These are phyloP conservation scores for pig (Sus scrofa) DNA, from an alignment of 2,113 vertebrate species.

Conservation along the genomic window DNA sequence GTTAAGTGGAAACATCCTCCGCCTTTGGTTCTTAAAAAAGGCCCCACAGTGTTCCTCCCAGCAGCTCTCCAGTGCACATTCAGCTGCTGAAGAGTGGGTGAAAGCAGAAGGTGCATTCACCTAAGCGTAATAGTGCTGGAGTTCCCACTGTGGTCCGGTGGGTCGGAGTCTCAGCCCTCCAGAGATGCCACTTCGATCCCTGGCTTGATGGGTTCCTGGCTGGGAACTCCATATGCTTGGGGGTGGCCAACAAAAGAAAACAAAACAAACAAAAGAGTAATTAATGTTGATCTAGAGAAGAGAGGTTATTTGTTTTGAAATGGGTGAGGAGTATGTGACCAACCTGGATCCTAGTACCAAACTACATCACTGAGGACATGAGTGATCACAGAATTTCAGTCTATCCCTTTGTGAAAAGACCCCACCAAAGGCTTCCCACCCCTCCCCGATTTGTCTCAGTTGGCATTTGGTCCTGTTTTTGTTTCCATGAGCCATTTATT, in stretches of 20 bases:
- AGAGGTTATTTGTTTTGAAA: conserved; percentile 14
- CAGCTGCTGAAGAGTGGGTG: neutral
- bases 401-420: neutral
- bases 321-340: neutral
- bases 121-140: neutral
- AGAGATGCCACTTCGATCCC: too few species aligned
- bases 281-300: neutral
- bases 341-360: neutral
- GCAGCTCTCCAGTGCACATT: neutral
- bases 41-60: neutral
- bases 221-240: too few species aligned
- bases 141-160: too few species aligned
- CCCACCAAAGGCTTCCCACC: neutral
- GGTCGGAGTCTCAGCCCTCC: too few species aligned
- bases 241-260: too few species aligned
- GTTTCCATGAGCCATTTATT: conserved; percentile 2
- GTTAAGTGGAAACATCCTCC: neutral
- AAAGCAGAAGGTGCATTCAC: neutral
- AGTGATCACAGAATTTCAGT: neutral
- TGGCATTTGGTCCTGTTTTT: conserved; percentile 47
- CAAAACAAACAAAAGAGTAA: neutral
- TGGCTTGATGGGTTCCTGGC: too few species aligned
- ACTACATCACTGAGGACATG: neutral
- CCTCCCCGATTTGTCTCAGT: neutral
- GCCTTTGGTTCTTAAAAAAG: neutral